Evolutionary conservation across 2,888 invertebrate genomes (phyloP), one percentile per base, ranked within the genome.

Genomic region (Acanthococcus lagerstroemiae): DNA sequence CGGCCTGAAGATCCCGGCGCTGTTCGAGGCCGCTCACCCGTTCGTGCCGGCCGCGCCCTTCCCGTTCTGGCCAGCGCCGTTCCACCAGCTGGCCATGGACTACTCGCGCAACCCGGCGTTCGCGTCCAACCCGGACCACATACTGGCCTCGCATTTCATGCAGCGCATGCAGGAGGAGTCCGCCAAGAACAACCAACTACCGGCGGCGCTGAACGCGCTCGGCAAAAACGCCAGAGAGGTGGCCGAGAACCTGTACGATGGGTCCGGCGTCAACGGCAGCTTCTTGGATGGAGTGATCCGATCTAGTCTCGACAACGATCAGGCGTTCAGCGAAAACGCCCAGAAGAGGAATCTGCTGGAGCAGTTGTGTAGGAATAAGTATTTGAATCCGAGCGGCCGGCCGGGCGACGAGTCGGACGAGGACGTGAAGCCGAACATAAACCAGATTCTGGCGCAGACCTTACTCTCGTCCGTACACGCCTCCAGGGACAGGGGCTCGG

Each of bases 211-310:
- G 68, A 72, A 61, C 55, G 55, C 69, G 67, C 65, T 73, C 9
- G 70, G 71, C 21, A 81, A 81, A 71, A 77, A 76, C 52, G 77
- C 80, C 12, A 76, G 83, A 55, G 84, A 85, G 70, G 79, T 83
- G 70, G 81, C 83, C 27, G 85, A 85, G 72, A 83, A 81, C 60
- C 75, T 84, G 57, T 81, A 88, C 80, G 81, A 87, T 75, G 80
- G 80, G 19, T 77, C 81, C 52, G 80, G 80, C 4, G 84, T 86
- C 70, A 88, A 88, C 70, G 87, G 88, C n/a, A 80, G 84, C 73
- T 88, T 90, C 75, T 80, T 90, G 60, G 89, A 90, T 74, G 90
- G 88, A 60, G 87, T 90, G 72, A 91, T 91, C 71, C 80, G 89
- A 72, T 88, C 89, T 70, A 87, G 86, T 71, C 79, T 91, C 69